phyloP scores from a whole-genome alignment of 2,797 vertebrate species.

The Cyclura pinguis region DNA sequence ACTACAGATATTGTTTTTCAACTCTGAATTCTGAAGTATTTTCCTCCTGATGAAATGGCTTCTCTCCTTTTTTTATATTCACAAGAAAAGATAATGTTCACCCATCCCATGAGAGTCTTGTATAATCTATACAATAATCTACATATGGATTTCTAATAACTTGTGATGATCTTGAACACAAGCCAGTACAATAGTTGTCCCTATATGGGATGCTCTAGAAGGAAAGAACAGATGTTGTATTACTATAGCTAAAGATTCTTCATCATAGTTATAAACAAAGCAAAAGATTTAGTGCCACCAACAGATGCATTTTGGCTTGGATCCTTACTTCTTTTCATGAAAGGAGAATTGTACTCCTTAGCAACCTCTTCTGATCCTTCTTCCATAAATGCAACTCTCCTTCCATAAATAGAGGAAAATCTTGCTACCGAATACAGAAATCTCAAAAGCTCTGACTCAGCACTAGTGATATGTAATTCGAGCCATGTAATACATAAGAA shows the following conservation, averaged over 20 bases:
- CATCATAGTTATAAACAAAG: not conserved
- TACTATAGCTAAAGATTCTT: not conserved
- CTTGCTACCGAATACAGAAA: not conserved
- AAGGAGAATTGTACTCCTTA: not conserved
- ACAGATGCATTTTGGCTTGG: not conserved
- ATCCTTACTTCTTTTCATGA: not conserved
- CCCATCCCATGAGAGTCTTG: not conserved
- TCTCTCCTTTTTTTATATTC: not conserved
- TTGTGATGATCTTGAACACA: not conserved
- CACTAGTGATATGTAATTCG: not conserved
- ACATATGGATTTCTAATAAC: not conserved
- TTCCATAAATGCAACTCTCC: not conserved
- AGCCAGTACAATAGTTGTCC: not conserved
- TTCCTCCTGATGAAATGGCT: not conserved
- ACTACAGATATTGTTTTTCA: too few species aligned
- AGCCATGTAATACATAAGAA: not conserved
- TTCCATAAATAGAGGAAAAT: not conserved
- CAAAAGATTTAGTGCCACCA: not conserved
- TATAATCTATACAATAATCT: constrained; percentile 6
- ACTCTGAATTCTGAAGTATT: not conserved
- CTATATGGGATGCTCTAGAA: not conserved
- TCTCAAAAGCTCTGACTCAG: not conserved
- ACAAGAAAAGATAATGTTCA: not conserved
- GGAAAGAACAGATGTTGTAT: not conserved
- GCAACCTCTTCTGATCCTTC: not conserved